These are phyloP conservation scores for Apocrypta bakeri DNA, from an alignment of 1,140 invertebrate species.

Conservation along the genomic window DNA sequence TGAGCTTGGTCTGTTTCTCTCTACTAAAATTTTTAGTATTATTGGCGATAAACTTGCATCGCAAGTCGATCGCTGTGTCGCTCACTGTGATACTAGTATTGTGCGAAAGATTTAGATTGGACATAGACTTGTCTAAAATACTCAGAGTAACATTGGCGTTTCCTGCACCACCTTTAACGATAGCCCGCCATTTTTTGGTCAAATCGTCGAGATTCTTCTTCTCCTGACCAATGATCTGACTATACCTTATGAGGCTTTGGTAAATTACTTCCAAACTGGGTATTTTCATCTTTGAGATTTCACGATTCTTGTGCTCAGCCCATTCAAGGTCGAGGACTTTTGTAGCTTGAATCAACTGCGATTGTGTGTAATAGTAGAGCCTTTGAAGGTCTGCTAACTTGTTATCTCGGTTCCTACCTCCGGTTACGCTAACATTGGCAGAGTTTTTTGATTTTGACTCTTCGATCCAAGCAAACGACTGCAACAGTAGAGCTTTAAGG, in stretches of 20 bases:
- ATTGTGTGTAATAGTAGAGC: constrained; percentile 68
- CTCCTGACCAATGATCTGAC: constrained; percentile 65
- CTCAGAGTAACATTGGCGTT: constrained; percentile 38
- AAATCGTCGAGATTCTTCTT: constrained; percentile 60
- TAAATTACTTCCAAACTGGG: constrained; percentile 69
- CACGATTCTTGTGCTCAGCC: constrained; percentile 60
- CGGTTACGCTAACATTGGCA: constrained; percentile 54
- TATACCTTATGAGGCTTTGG: constrained; percentile 66
- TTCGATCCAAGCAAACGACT: constrained; percentile 73
- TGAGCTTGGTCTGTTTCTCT: constrained; percentile 64
- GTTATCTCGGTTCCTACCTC: constrained; percentile 60
- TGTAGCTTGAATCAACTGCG: constrained; percentile 69
- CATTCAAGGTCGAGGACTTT: constrained; percentile 70
- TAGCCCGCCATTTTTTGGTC: constrained; percentile 60
- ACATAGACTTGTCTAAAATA: constrained; percentile 63
- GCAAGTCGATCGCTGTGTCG: constrained; percentile 63
- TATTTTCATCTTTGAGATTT: constrained; percentile 66
- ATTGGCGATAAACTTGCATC: constrained; percentile 65
- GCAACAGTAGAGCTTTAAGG: constrained; percentile 68
- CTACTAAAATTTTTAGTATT: constrained; percentile 61
- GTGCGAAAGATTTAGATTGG: constrained; percentile 60
- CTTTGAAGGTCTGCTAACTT: constrained; percentile 68
- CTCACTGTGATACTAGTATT: constrained; percentile 40
- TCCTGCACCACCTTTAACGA: constrained; percentile 46
- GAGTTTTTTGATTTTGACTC: constrained; percentile 71